Percentiles rank a stretch among this genome's conserved stretches.
phyloP scores from a whole-genome alignment of 2,113 vertebrate genomes.

The Nanorana parkeri region DNA sequence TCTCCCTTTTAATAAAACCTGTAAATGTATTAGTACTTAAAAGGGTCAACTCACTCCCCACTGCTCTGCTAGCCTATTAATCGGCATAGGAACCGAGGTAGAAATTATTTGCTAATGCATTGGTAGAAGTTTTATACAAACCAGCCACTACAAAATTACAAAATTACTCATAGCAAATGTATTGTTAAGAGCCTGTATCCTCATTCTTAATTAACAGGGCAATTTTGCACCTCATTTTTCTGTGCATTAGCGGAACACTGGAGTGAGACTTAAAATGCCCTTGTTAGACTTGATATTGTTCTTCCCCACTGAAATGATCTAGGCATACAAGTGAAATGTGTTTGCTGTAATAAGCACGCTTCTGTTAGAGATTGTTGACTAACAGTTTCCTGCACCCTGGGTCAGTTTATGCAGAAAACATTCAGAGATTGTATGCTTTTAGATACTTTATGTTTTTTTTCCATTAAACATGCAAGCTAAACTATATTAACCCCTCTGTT shows the following conservation, averaged over 20 bases:
- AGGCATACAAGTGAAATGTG: constrained; percentile 44
- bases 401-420: constrained; percentile 45
- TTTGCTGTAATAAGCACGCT: constrained; percentile 32
- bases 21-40: constrained; percentile 44
- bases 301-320: constrained; percentile 33
- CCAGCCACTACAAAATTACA: constrained; percentile 54
- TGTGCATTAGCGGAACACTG: constrained; percentile 55
- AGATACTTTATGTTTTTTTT: constrained; percentile 35
- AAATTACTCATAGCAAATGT: constrained; percentile 59
- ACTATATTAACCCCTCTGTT: constrained; percentile 16
- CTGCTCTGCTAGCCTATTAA: constrained; percentile 55
- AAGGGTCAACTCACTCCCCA: constrained; percentile 54
- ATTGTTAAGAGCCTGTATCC: constrained; percentile 55
- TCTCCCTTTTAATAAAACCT: constrained; percentile 22
- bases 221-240: constrained; percentile 58
- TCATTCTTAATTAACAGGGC: constrained; percentile 57
- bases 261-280: constrained; percentile 55
- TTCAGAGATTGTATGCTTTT: constrained; percentile 43
- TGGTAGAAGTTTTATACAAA: constrained; percentile 57
- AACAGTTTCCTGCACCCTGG: constrained; percentile 42
- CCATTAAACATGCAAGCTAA: constrained; percentile 28
- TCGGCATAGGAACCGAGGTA: constrained; percentile 54
- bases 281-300: constrained; percentile 56
- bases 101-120: constrained; percentile 58
- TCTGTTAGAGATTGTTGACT: constrained; percentile 37